Evolutionary conservation across 2,113 vertebrate species (phyloP), one percentile per base, ranked within the genome.

Genomic region (Australoheros scitulus): DNA sequence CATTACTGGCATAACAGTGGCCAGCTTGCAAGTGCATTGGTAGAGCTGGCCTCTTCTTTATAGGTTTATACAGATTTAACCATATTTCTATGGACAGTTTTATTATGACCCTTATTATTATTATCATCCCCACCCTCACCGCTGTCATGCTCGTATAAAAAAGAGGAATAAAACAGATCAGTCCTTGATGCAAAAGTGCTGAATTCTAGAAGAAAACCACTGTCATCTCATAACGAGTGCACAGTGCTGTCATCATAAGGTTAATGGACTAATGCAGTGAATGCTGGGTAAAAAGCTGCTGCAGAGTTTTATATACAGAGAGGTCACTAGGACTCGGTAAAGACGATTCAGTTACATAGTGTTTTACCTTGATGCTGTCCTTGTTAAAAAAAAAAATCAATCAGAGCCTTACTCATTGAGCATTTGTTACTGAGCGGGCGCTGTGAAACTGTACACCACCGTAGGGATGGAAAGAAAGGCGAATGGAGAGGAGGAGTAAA

Each of bases 301-400:
- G 72, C 82, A 80, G 81, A 81, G 64, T n/a, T 14, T 60, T 68
- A 36, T 32, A 47, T 47, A 1, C 64, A 60, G 50, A 7, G 11
- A 57, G 85, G 24, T 84, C 76, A 72, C 64, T 32, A 77, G 65
- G 77, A 32, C 89, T 78, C 26, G 61, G 50, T 36, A 4, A 61
- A 76, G 82, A 64, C 56, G 72, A 87, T 91, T 88, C 36, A 36
- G 84, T 92, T 91, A 87, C 90, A 88, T 36, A 20, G 75, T 89
- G 87, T 87, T 59, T 92, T 93, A 89, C 93, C 86, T 90, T 89
- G 61, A 91, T 80, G 77, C 52, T 58, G 82, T 88, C 92, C 93
- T 93, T 89, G 90, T 82, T 86, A 2, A 13, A 43, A 32, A 56
- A 7, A 1, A 84, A 93, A 92, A 92, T 95, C 94, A 89, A 93